Evolutionary conservation across 1,140 invertebrate genomes (phyloP), one percentile per base, ranked within the genome.

Genomic region (Radopholus similis): DNA sequence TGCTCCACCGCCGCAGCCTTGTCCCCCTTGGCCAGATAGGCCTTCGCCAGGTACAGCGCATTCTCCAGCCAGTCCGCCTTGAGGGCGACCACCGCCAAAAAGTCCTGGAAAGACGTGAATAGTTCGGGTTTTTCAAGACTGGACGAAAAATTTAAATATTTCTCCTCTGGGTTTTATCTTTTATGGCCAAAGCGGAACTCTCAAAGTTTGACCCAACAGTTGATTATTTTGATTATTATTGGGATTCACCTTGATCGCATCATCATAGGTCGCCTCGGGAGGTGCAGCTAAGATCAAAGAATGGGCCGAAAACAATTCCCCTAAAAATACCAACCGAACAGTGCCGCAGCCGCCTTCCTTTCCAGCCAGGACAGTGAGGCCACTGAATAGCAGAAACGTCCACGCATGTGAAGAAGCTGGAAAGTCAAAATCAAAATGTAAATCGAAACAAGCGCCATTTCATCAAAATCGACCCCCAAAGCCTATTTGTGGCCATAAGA

Each of bases 221-320:
- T n/a, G n/a, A n/a, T n/a, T n/a, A n/a, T n/a, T n/a, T n/a, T n/a
- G n/a, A n/a, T 55, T 47, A n/a, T 70, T 63, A 75, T 83, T 76
- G 6, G 81, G 66, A 58, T 84, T 83, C 62, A 83, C 71, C 6
- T 54, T 53, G 15, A 85, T 55, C 35, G 84, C 83, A 34, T 85
- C 84, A 28, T 85, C 82, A 37, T 81, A 73, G 2, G 84, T 84
- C 15, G 84, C 79, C n/a, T 80, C 75, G 53, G 84, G 84, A 26
- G 84, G 84, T 1, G 73, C n/a, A n/a, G n/a, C n/a, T n/a, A n/a
- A n/a, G n/a, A n/a, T n/a, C n/a, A n/a, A n/a, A n/a, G n/a, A n/a
- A n/a, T n/a, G n/a, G n/a, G n/a, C n/a, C n/a, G n/a, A n/a, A n/a
- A n/a, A n/a, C n/a, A n/a, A n/a, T n/a, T n/a, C n/a, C n/a, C n/a